Base-by-base conservation (phyloP, 2,113 vertebrate genomes). In the Prunella fulvescens region DNA sequence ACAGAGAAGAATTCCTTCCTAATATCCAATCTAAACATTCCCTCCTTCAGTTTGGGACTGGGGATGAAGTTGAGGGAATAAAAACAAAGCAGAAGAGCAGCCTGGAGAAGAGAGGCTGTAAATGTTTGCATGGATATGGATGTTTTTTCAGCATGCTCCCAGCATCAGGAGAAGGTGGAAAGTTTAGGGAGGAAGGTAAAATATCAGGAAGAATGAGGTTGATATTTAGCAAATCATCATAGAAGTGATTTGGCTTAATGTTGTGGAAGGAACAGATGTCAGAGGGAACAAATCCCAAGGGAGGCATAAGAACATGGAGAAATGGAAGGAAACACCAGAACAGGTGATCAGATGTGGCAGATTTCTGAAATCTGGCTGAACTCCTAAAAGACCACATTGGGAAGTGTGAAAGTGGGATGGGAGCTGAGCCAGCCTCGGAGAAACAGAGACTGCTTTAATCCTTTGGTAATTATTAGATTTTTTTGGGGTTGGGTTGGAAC, bases 281-380 rank as follows among this genome's bases (percentile, higher is more conserved):
- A 65, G 72, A 31, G 39, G 22, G 8, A 42, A 28, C 35, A 65
- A 56, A 37, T 62, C 67, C 47, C 33, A 33, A 19, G 33, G 29
- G 45, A 81, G 50, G 51, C 45, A 56, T 45, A 42, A 44, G 44
- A 91, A 81, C 12, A 11, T 8, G 23, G 3, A 33, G 24, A 19
- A 67, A 73, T 50, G 62, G 65, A 72, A 62, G 57, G 77, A 22
- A 35, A 17, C 31, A 26, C 1, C 67, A 58, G 51, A 93, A 15
- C 44, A 91, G 93, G 73, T 86, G 94, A 86, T 93, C 25, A 73
- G 89, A 78, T 72, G 73, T 15, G 81, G 85, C 80, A 88, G 48
- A 39, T 72, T 48, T 56, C 66, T 58, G 81, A 81, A 87, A 66
- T 87, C 53, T 81, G 78, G 66, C 65, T 48, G 2, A 74, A 42